phyloP scores from a whole-genome alignment of 2,113 vertebrate species.

The Spheniscus mendiculus region DNA sequence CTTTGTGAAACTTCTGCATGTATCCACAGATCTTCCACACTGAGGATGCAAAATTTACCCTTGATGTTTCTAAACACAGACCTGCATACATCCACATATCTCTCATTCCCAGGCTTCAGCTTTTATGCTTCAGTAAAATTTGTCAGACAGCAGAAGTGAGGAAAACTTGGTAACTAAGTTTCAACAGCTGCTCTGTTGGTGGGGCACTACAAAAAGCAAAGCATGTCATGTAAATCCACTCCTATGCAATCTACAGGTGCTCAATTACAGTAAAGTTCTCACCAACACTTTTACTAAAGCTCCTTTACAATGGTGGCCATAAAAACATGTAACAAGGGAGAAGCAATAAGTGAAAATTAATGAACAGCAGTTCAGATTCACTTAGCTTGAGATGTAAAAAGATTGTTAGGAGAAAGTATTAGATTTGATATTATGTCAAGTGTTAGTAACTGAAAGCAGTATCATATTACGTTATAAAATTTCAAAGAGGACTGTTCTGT shows the following conservation, averaged over 20 bases:
- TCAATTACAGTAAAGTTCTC: not conserved
- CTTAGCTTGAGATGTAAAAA: not conserved
- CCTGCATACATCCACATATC: not conserved
- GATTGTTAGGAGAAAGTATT: not conserved
- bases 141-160: not conserved
- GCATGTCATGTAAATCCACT: not conserved
- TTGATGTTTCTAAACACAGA: not conserved
- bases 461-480: not conserved
- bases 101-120: not conserved
- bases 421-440: not conserved
- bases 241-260: not conserved
- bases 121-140: not conserved
- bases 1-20: not conserved
- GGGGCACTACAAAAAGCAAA: not conserved
- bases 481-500: not conserved
- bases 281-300: not conserved
- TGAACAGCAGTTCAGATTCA: not conserved
- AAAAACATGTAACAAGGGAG: not conserved
- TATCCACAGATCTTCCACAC: not conserved
- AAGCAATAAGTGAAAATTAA: not conserved
- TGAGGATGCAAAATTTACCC: not conserved
- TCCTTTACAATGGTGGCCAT: not conserved
- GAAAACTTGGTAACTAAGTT: not conserved
- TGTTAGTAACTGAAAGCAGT: not conserved
- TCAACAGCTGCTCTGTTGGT: not conserved